phyloP scores from a whole-genome alignment of 2,797 vertebrate species.

The Menidia menidia region DNA sequence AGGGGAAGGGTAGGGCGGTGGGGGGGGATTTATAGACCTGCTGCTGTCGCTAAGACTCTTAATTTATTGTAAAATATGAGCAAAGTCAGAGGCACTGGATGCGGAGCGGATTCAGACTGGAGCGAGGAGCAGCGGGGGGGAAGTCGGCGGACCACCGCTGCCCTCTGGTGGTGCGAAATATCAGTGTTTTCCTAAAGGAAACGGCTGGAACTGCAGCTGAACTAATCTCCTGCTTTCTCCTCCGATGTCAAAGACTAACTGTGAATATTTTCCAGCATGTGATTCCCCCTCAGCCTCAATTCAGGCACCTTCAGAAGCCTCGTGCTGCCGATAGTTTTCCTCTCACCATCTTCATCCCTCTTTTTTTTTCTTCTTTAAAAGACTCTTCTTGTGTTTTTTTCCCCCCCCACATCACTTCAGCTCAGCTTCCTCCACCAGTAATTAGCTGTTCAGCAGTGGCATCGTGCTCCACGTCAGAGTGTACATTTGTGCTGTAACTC shows the following conservation, averaged over 20 bases:
- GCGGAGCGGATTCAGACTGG: background rate
- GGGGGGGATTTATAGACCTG: constrained; percentile 12
- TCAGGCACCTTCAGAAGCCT: background rate
- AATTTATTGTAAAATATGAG: constrained; percentile 37
- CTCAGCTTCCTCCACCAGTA: background rate
- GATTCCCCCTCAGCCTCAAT: background rate
- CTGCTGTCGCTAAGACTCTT: constrained; percentile 2
- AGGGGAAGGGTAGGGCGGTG: too few species aligned
- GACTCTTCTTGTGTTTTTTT: background rate
- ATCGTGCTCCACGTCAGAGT: background rate
- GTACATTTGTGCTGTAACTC: constrained; percentile 26
- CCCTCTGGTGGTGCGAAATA: constrained; percentile 46
- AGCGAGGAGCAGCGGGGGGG: background rate
- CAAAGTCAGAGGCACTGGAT: background rate
- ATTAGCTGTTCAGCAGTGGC: constrained; percentile 26
- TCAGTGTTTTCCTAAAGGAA: background rate
- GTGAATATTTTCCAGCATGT: constrained; percentile 49
- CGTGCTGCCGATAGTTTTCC: background rate
- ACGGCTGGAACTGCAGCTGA: background rate
- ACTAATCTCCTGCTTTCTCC: constrained; percentile 1
- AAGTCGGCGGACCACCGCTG: constrained; percentile 19
- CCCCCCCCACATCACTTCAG: background rate
- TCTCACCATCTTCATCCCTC: background rate
- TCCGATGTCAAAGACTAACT: constrained; percentile 23
- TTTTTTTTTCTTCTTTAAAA: background rate